Evolutionary conservation across 2,888 invertebrate genomes (phyloP), one percentile per base, ranked within the genome.

Genomic region (Caradrina clavipalpis): DNA sequence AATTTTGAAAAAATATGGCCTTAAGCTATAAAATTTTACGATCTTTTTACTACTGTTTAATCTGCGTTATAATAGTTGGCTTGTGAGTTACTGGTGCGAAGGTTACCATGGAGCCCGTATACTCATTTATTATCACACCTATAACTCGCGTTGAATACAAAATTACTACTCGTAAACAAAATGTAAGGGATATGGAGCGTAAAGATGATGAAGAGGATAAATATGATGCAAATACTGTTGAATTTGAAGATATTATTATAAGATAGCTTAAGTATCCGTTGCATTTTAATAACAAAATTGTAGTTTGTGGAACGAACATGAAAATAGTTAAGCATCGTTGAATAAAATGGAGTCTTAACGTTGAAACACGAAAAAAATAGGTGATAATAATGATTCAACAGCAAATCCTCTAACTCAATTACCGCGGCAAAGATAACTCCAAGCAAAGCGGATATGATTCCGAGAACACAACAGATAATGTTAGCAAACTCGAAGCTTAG

Each of bases 41-140:
- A 91, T 73, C 74, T 92, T 87, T 95, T 95, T 95, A 95, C 93
- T 94, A 93, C 94, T 93, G 92, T 95, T 95, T 95, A 95, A 95
- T 94, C 93, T 94, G 90, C 85, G 86, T 88, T 84, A 89, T 91
- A 91, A 94, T 90, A 89, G 89, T 83, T 85, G 82, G 81, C 84
- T 85, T 87, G 90, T 91, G 90, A 92, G 87, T 90, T 92, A 91
- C 89, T 87, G 89, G 86, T 83, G 84, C 78, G 84, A 87, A 85
- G 85, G 86, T 85, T 82, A 81, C 78, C 78, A 73, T 78, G 72
- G 83, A 85, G 76, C 77, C 72, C 71, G 75, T 83, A 78, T 70
- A 80, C 62, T 72, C 82, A 74, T 78, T 60, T 76, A 74, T 78
- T 63, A 72, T 55, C 65, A 76, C 76, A 56, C 45, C 64, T 56